A percentile compares a stretch with the other conserved stretches of the same genome.
These are phyloP conservation scores for Calyptommatus sinebrachiatus DNA, from an alignment of 2,113 vertebrate species.

Conservation along the genomic window DNA sequence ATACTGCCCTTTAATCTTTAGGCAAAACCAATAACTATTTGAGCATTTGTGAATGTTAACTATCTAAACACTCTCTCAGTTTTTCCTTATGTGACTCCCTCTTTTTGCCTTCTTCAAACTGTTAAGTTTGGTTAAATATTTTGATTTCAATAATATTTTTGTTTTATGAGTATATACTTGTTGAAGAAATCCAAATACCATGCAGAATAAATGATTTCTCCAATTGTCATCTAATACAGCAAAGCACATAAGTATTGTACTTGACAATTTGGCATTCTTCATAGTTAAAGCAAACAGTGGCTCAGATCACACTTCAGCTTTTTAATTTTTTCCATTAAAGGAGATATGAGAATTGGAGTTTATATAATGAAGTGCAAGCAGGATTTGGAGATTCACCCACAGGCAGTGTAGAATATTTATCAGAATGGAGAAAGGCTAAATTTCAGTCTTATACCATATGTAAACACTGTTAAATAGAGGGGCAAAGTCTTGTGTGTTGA, in stretches of 20 bases:
- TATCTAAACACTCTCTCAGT: neutral
- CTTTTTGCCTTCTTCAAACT: neutral
- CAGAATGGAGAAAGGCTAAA: neutral
- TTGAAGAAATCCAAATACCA: conserved; percentile 26
- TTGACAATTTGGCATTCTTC: conserved; percentile 31
- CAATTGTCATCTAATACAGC: conserved; percentile 7
- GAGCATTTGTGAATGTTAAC: neutral
- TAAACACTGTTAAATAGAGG: neutral
- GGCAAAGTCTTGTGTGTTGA: neutral
- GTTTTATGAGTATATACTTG: neutral
- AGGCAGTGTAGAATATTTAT: conserved; percentile 1
- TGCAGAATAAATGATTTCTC: conserved; percentile 8
- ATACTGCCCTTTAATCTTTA: neutral
- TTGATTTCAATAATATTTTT: conserved; percentile 37
- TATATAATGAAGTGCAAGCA: neutral
- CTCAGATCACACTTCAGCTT: neutral
- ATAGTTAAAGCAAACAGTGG: conserved; percentile 22
- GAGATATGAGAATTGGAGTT: neutral
- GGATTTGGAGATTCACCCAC: neutral
- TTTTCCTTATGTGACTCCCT: neutral
- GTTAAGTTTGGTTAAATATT: conserved; percentile 14
- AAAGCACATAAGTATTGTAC: conserved; percentile 22
- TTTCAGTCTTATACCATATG: neutral
- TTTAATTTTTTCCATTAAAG: conserved; percentile 15
- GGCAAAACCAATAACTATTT: neutral